Percentiles rank a stretch among this genome's conserved stretches.
These are phyloP conservation scores for Disparrhopalites patrizii DNA, from an alignment of 2,888 invertebrate species.

Conservation along the genomic window DNA sequence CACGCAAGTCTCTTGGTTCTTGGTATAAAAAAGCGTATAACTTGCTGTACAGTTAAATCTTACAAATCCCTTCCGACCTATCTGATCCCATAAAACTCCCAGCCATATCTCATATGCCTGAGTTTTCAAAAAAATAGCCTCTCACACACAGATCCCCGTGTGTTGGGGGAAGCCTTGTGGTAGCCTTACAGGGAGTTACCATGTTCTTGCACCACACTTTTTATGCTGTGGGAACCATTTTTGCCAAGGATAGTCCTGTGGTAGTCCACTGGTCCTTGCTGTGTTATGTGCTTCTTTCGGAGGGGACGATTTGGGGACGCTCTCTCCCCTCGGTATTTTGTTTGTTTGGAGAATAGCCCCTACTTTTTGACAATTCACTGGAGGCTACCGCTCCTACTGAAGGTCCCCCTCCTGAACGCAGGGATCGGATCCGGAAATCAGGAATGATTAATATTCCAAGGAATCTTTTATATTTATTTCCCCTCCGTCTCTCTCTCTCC, in stretches of 20 bases:
- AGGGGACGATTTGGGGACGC: too few relatives aligned
- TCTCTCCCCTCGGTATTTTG: too few relatives aligned
- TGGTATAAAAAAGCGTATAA: too few relatives aligned
- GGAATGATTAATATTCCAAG: neutral
- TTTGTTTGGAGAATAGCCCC: too few relatives aligned
- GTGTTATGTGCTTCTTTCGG: too few relatives aligned
- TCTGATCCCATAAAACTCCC: slow-evolving; percentile 31
- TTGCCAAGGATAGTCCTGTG: too few relatives aligned
- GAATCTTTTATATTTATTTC: too few relatives aligned
- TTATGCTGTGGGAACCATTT: neutral
- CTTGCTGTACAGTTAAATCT: slow-evolving; percentile 8
- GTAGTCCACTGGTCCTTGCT: neutral
- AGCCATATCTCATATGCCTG: slow-evolving; percentile 28
- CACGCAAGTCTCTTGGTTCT: too few relatives aligned
- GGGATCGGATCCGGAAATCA: neutral
- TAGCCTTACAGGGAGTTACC: too few relatives aligned
- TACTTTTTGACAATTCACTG: neutral
- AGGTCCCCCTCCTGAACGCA: too few relatives aligned
- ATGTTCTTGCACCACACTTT: neutral
- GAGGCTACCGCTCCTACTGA: neutral
- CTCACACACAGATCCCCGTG: too few relatives aligned
- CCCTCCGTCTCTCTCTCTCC: neutral
- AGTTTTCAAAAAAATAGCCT: neutral
- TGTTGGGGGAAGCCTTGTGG: too few relatives aligned
- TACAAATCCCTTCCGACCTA: slow-evolving; percentile 29